Evolutionary conservation across 1,140 invertebrate genomes (phyloP).

Genomic region (Drosophila lowei): DNA sequence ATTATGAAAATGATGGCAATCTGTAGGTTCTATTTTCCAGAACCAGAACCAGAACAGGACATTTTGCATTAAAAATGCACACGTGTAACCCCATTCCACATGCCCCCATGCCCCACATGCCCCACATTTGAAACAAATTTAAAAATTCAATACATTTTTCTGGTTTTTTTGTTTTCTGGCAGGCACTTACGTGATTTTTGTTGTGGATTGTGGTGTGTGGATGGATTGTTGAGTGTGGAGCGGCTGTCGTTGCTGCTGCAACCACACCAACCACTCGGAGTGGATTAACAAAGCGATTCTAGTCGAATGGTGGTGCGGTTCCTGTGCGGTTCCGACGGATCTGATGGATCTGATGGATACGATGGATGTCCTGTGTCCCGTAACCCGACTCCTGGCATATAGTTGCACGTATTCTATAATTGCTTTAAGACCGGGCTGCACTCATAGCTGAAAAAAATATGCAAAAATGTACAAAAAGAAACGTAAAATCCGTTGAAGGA

Average conservation of each 20-base stretch:
- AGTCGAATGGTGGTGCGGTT: background rate
- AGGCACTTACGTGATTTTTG: constrained; percentile 32
- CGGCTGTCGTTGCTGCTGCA: constrained; percentile 8
- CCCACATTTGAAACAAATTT: constrained; percentile 1
- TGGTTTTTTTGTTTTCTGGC: background rate
- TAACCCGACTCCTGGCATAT: no score
- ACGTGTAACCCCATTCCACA: background rate
- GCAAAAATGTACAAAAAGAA: no score
- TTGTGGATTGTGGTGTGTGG: constrained; percentile 17
- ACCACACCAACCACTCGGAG: background rate
- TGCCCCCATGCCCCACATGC: background rate
- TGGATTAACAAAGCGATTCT: constrained; percentile 1
- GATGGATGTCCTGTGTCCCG: no score
- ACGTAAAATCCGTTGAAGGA: no score
- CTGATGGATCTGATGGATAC: background rate
- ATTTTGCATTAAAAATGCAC: constrained; percentile 8
- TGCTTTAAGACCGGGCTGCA: no score
- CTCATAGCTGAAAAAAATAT: no score
- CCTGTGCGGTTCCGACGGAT: no score
- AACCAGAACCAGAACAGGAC: no score
- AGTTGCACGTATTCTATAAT: no score
- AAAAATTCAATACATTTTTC: constrained; percentile 4
- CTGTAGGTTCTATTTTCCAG: background rate
- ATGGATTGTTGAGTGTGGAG: background rate
- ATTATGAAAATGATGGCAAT: constrained; percentile 17